These are phyloP conservation scores for Dryadula phaetusa DNA, from an alignment of 2,888 invertebrate species.

Conservation along the genomic window DNA sequence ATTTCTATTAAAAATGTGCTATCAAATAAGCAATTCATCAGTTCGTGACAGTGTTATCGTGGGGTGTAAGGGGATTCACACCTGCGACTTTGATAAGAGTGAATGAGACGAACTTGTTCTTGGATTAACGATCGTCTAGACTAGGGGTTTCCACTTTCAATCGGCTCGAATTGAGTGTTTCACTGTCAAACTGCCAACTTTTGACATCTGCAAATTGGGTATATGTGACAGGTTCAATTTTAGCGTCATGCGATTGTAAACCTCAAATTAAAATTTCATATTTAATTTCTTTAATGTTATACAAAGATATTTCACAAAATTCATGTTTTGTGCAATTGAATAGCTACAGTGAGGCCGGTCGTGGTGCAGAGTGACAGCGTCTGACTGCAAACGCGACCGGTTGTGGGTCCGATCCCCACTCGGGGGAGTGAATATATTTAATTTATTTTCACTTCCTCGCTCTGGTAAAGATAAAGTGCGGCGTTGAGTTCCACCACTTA, in stretches of 20 bases:
- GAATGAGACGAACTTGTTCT: constrained; percentile 67
- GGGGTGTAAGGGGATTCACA: constrained; percentile 53
- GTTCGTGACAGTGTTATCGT: constrained; percentile 76
- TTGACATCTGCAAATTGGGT: constrained; percentile 19
- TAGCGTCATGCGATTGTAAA: constrained; percentile 17
- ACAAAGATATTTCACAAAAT: too few species aligned
- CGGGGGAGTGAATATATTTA: too few species aligned
- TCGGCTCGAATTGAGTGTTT: constrained; percentile 23
- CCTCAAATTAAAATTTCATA: not conserved
- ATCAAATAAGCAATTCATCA: constrained; percentile 81
- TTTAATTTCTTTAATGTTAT: constrained; percentile 1
- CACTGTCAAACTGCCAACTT: constrained; percentile 26
- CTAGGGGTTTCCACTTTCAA: constrained; percentile 38
- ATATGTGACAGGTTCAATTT: constrained; percentile 27
- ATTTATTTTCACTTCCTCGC: too few species aligned
- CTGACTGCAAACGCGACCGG: too few species aligned
- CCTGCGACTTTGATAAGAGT: constrained; percentile 70
- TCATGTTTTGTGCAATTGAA: too few species aligned
- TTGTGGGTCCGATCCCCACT: too few species aligned
- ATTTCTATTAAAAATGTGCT: constrained; percentile 46
- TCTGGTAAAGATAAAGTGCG: too few species aligned
- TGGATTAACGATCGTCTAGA: constrained; percentile 68
- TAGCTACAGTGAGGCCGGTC: too few species aligned
- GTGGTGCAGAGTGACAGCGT: too few species aligned
- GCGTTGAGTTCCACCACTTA: too few species aligned